Percentiles rank a stretch among this genome's conserved stretches.
These are phyloP conservation scores for Trinectes maculatus DNA, from an alignment of 2,113 vertebrate species.

Conservation along the genomic window DNA sequence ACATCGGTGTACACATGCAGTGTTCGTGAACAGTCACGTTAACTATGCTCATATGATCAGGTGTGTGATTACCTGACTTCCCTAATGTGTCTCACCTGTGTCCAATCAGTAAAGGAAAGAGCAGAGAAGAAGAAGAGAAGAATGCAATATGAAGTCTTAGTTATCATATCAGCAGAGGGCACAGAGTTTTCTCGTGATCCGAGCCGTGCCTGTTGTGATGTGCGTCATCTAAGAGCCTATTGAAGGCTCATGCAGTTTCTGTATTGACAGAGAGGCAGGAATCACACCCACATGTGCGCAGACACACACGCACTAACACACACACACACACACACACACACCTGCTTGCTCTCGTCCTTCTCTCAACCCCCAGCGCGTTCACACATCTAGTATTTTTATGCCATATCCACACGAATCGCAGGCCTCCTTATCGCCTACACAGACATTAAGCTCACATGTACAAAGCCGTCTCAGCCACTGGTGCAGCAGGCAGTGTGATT, in stretches of 20 bases:
- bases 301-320: constrained; percentile 2
- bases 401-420: neutral
- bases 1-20: no score
- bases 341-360: neutral
- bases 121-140: no score
- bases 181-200: neutral
- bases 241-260: constrained; percentile 34
- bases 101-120: no score
- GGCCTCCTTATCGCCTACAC: neutral
- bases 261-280: constrained; percentile 37
- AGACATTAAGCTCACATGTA: neutral
- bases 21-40: no score
- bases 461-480: neutral
- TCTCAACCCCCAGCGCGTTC: neutral
- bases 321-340: constrained; percentile 15
- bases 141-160: no score
- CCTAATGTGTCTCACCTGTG: no score
- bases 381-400: constrained; percentile 21
- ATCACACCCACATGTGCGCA: constrained; percentile 27
- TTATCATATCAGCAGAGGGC: neutral
- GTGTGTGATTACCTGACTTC: no score
- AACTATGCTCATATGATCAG: no score
- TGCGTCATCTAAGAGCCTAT: constrained; percentile 47
- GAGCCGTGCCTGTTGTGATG: constrained; percentile 19
- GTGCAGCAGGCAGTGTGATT: neutral